Evolutionary conservation across 2,113 vertebrate species (phyloP).

Genomic region (Lanius ludovicianus): DNA sequence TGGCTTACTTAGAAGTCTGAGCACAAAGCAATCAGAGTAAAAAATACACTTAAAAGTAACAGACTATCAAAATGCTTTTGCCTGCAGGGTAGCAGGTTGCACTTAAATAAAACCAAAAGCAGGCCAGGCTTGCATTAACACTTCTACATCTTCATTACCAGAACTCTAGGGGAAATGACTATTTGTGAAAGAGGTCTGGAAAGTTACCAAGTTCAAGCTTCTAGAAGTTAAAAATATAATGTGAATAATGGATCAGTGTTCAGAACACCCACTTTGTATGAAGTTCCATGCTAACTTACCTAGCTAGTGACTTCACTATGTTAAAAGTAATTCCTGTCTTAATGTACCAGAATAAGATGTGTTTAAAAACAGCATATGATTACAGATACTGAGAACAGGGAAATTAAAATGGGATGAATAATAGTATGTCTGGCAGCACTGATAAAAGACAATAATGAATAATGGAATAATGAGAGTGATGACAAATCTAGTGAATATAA

Average conservation of each 20-base stretch:
- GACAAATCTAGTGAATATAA: neutral
- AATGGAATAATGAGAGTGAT: neutral
- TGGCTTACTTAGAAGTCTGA: neutral
- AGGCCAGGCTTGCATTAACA: neutral
- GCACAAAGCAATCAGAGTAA: neutral
- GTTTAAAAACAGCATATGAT: neutral
- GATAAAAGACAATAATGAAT: neutral
- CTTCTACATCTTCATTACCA: neutral
- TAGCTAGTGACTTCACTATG: neutral
- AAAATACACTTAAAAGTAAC: neutral
- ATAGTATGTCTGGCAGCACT: neutral
- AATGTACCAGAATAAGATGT: neutral
- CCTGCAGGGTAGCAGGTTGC: neutral
- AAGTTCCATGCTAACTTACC: neutral
- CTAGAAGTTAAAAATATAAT: neutral
- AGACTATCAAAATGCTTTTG: neutral
- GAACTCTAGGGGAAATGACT: neutral
- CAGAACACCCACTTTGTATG: neutral
- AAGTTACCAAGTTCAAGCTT: neutral
- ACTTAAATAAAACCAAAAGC: neutral
- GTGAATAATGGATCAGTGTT: neutral
- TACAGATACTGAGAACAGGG: neutral
- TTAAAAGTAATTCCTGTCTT: neutral
- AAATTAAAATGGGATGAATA: slow-evolving; percentile 5
- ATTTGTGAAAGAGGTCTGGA: neutral